A percentile compares a stretch with the other conserved stretches of the same genome.
Conservation (phyloP, 2,797 vertebrate species). For the Crotalus adamanteus region DNA sequence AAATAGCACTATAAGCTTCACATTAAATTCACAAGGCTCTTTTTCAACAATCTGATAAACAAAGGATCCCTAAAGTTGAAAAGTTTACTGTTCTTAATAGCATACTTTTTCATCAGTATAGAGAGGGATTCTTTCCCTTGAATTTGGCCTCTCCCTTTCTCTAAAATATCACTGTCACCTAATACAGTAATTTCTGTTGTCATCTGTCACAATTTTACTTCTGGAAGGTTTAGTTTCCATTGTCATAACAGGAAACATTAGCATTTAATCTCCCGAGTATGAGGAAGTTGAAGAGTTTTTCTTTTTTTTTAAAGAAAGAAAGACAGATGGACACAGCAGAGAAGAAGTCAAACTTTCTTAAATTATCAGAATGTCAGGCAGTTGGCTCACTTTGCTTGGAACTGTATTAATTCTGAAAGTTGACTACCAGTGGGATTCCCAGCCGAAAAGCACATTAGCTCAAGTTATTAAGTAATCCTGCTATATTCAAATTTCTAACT, state of each 20-base stretch:
- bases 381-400: background rate
- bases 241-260: background rate
- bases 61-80: background rate
- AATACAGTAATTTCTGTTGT: background rate
- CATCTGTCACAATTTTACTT: background rate
- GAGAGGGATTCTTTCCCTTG: background rate
- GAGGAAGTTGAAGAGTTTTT: background rate
- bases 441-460: background rate
- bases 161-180: background rate
- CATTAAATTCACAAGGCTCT: background rate
- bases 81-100: background rate
- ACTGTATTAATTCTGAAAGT: background rate
- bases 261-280: background rate
- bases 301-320: background rate
- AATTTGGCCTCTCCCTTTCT: background rate
- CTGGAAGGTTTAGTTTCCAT: background rate
- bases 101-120: background rate
- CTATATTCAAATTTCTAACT: background rate
- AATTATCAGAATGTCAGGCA: background rate
- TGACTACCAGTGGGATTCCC: background rate
- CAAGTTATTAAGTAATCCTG: background rate
- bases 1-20: background rate
- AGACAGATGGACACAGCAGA: background rate
- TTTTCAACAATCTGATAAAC: background rate
- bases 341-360: background rate